A percentile compares a stretch with the other conserved stretches of the same genome.
These are phyloP conservation scores for Drosophila malerkotliana DNA, from an alignment of 1,140 invertebrate species.

Conservation along the genomic window DNA sequence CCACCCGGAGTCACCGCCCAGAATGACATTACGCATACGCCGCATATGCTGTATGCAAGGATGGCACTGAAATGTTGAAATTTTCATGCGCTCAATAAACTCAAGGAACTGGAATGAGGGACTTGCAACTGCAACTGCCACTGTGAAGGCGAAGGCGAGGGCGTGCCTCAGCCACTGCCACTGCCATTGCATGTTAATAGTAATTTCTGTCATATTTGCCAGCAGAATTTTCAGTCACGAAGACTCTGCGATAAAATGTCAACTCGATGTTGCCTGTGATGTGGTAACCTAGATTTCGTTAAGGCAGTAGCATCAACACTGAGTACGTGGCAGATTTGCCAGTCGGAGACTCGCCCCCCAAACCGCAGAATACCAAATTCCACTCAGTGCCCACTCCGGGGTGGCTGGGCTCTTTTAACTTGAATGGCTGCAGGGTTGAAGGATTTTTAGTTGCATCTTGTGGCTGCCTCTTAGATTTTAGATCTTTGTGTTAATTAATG, in stretches of 20 bases:
- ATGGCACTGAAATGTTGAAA: conserved; percentile 29
- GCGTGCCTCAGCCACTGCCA: not conserved
- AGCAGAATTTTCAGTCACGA: conserved; percentile 46
- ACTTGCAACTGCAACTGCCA: conserved; percentile 4
- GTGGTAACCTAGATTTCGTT: conserved; percentile 53
- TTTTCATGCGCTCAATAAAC: conserved; percentile 68
- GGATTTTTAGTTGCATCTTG: conserved; percentile 44
- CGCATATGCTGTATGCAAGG: conserved; percentile 60
- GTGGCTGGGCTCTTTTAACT: conserved; percentile 31
- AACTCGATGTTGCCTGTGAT: conserved; percentile 64
- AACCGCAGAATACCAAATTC: conserved; percentile 21
- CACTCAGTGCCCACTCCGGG: conserved; percentile 17
- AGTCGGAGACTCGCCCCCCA: not conserved
- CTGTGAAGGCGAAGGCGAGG: not conserved
- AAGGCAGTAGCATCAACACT: conserved; percentile 24
- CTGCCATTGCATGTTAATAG: conserved; percentile 59
- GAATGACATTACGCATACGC: conserved; percentile 63
- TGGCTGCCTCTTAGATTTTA: conserved; percentile 41
- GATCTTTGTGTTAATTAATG: conserved; percentile 75
- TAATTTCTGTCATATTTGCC: conserved; percentile 74
- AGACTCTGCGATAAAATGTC: conserved; percentile 62
- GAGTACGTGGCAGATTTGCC: conserved; percentile 30
- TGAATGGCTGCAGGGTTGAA: conserved; percentile 42
- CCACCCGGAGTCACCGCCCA: not conserved
- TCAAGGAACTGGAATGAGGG: conserved; percentile 42